Conservation (phyloP, 2,888 invertebrate genomes). For the Venustoraphidia nigricollis region DNA sequence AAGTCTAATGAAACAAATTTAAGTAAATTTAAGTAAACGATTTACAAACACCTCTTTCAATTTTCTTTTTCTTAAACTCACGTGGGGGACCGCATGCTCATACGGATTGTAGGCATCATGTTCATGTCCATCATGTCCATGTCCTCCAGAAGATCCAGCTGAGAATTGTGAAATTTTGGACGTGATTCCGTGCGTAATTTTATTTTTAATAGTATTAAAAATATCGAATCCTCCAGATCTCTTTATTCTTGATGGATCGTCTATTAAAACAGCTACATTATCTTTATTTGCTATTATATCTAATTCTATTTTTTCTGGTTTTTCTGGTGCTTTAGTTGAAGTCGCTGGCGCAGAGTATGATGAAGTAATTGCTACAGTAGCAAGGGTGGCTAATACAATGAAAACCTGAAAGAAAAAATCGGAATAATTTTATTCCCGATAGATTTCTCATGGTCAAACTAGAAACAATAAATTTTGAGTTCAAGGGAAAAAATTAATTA, state of each 20-base stretch:
- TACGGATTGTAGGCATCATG: not conserved
- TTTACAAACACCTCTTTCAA: not conserved
- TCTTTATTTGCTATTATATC: too few relatives aligned
- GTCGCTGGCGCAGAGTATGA: too few relatives aligned
- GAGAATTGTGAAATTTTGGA: not conserved
- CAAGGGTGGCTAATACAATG: too few relatives aligned
- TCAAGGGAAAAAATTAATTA: too few relatives aligned
- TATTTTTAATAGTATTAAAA: not conserved
- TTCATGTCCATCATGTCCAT: not conserved
- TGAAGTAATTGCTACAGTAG: too few relatives aligned
- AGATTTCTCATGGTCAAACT: too few relatives aligned
- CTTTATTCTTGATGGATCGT: not conserved
- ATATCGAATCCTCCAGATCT: not conserved
- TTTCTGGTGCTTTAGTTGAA: too few relatives aligned
- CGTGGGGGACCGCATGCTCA: not conserved
- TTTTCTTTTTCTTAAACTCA: not conserved
- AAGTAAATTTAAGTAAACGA: not conserved
- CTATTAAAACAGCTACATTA: not conserved
- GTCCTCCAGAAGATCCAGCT: not conserved
- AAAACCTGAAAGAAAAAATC: too few relatives aligned
- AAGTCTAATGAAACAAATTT: conserved; percentile 13
- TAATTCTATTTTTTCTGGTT: too few relatives aligned
- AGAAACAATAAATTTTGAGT: too few relatives aligned
- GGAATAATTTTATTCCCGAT: too few relatives aligned
- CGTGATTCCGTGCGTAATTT: not conserved